Percentiles rank a stretch among this genome's conserved stretches.
These are phyloP conservation scores for Orthosia gothica DNA, from an alignment of 2,888 invertebrate genomes.

Conservation along the genomic window DNA sequence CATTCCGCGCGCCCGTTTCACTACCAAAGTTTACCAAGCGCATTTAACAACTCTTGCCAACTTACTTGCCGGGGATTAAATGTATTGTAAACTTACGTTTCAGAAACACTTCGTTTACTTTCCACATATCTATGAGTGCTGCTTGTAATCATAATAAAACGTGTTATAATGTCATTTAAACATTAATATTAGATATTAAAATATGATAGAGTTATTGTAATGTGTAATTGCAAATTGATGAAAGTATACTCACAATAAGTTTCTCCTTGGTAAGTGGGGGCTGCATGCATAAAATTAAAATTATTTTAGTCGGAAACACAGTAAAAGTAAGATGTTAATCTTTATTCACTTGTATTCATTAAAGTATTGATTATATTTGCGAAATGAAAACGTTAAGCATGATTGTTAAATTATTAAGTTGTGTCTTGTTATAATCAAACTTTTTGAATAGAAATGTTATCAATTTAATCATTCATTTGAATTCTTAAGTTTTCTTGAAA, in stretches of 20 bases:
- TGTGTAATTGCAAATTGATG: conserved; percentile 49
- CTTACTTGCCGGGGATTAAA: no score
- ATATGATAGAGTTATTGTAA: conserved; percentile 25
- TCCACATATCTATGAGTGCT: conserved; percentile 89
- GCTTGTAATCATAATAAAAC: conserved; percentile 79
- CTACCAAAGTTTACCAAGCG: no score
- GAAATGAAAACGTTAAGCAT: conserved; percentile 18
- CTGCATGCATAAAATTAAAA: conserved; percentile 89
- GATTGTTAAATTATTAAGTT: conserved; percentile 38
- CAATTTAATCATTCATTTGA: conserved; percentile 1
- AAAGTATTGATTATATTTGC: conserved; percentile 51
- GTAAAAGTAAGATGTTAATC: conserved; percentile 42
- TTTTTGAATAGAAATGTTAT: conserved; percentile 48
- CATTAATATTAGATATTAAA: not conserved
- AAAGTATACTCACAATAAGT: conserved; percentile 88
- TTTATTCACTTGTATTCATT: conserved; percentile 43
- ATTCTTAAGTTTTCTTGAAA: conserved; percentile 10
- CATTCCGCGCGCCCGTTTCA: no score
- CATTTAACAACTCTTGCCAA: no score
- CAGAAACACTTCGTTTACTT: conserved; percentile 89
- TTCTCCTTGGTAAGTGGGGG: conserved; percentile 90
- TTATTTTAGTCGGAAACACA: conserved; percentile 72
- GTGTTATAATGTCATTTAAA: conserved; percentile 19
- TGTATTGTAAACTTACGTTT: conserved; percentile 84
- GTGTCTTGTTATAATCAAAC: conserved; percentile 51